Evolutionary conservation across 2,888 invertebrate species (phyloP).

Genomic region (Boloria euphrosyne): DNA sequence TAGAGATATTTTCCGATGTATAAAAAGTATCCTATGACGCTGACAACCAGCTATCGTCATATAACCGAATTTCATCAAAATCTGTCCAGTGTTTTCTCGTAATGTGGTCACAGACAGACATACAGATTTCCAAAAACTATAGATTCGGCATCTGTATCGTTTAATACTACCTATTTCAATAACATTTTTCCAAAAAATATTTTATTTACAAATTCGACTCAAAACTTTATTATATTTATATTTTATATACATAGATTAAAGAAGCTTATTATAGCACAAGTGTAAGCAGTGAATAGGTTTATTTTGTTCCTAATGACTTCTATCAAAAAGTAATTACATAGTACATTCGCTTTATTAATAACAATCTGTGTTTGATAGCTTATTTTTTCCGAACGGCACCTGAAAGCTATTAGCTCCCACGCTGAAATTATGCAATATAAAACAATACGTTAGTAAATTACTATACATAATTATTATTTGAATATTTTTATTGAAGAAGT

Average conservation of each 20-base stretch:
- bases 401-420: conserved; percentile 1
- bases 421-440: background rate
- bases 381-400: conserved; percentile 1
- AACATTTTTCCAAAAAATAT: too few species aligned
- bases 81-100: too few species aligned
- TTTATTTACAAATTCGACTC: too few species aligned
- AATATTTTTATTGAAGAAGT: too few species aligned
- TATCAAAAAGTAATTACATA: conserved; percentile 7
- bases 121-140: too few species aligned
- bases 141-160: too few species aligned
- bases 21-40: too few species aligned
- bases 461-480: too few species aligned
- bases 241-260: background rate
- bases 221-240: background rate
- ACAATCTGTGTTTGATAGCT: conserved; percentile 7
- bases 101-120: too few species aligned
- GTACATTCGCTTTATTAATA: conserved; percentile 7
- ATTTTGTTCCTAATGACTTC: background rate
- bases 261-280: background rate
- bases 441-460: background rate
- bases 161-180: too few species aligned
- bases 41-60: background rate
- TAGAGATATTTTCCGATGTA: too few species aligned
- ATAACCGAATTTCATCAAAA: background rate
- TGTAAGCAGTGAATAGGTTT: background rate